Evolutionary conservation across 1,140 invertebrate species (phyloP).

Genomic region (Lepeophtheirus salmonis): DNA sequence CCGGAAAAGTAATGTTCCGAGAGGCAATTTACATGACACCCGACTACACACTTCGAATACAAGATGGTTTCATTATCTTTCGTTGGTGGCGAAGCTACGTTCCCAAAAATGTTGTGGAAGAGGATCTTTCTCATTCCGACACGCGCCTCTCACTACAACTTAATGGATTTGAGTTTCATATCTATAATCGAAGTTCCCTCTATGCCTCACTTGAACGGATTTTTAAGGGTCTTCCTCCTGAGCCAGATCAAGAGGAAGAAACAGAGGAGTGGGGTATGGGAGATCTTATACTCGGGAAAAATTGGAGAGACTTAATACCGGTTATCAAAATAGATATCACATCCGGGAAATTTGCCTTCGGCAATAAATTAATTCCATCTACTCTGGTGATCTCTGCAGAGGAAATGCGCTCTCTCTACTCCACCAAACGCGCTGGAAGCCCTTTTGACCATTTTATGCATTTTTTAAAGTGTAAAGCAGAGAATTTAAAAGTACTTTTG

Average conservation of each 20-base stretch:
- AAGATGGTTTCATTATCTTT: conserved; percentile 94
- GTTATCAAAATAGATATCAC: conserved; percentile 49
- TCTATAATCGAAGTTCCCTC: conserved; percentile 77
- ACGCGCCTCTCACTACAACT: conserved; percentile 69
- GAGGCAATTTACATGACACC: conserved; percentile 85
- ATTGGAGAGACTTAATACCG: conserved; percentile 88
- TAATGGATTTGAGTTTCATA: conserved; percentile 87
- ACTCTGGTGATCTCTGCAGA: conserved; percentile 70
- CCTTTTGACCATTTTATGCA: conserved; percentile 89
- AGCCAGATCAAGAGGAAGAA: background rate
- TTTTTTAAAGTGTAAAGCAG: conserved; percentile 76
- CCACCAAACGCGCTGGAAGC: conserved; percentile 80
- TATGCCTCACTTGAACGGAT: conserved; percentile 72
- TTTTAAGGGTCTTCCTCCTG: background rate
- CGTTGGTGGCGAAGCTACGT: conserved; percentile 44
- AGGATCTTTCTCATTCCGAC: conserved; percentile 84
- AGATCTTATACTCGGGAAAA: conserved; percentile 27
- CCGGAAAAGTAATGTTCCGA: conserved; percentile 96
- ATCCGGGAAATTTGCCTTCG: conserved; percentile 51
- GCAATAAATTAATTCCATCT: conserved; percentile 83
- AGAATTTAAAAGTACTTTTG: conserved; percentile 81
- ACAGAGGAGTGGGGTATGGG: background rate
- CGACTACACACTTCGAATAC: conserved; percentile 76
- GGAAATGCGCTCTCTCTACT: conserved; percentile 83
- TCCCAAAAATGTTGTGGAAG: conserved; percentile 76